Percentiles rank a stretch among this genome's conserved stretches.
Conservation (phyloP, 2,888 invertebrate species). For the Tuta absoluta region DNA sequence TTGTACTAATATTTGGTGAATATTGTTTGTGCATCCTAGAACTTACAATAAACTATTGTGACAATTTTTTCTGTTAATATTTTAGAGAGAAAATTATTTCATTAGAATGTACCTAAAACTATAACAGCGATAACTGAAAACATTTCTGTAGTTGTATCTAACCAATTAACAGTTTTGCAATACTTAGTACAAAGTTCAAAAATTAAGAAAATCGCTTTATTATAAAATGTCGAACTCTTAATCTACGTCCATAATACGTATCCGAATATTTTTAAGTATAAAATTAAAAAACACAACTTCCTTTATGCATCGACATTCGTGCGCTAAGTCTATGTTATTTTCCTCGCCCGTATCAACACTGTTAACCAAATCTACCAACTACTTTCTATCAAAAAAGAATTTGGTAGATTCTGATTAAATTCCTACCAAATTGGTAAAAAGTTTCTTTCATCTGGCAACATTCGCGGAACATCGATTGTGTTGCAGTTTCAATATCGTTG, state of each 20-base stretch:
- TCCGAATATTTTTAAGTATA: constrained; percentile 75
- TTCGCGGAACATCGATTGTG: constrained; percentile 13
- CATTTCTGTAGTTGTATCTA: no score
- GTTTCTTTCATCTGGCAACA: constrained; percentile 24
- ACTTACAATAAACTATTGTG: background rate
- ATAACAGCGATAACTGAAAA: no score
- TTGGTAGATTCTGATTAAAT: constrained; percentile 17
- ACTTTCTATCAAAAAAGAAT: constrained; percentile 11
- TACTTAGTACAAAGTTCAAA: background rate
- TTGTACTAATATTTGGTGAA: background rate
- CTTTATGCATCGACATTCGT: constrained; percentile 67
- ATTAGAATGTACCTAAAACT: background rate
- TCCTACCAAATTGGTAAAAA: constrained; percentile 11
- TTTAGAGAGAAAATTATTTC: background rate
- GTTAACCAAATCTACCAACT: constrained; percentile 22
- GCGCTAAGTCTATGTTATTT: constrained; percentile 43
- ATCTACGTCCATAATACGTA: constrained; percentile 67
- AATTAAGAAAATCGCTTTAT: constrained; percentile 1
- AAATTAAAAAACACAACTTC: constrained; percentile 76
- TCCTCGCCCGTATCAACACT: constrained; percentile 15
- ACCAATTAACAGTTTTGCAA: background rate
- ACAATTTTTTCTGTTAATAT: background rate
- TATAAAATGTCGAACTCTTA: constrained; percentile 47
- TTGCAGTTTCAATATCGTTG: constrained; percentile 27
- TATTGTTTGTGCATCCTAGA: background rate